Conservation (phyloP, 2,888 invertebrate species). For the Pteria penguin region DNA sequence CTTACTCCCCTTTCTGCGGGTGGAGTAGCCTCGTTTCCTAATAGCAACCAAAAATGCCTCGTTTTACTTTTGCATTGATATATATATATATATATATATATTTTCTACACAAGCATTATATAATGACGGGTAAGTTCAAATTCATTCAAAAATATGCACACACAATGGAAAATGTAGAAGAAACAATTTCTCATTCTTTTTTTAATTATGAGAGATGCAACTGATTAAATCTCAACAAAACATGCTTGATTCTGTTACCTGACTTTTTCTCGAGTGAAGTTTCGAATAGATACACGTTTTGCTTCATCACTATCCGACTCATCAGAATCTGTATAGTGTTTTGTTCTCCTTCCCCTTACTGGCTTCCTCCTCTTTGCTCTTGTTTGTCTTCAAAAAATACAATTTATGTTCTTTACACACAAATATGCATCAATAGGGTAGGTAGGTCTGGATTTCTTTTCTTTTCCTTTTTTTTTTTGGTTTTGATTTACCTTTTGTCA, state of each 20-base stretch:
- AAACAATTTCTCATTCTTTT: too few species aligned
- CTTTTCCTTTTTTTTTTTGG: too few species aligned
- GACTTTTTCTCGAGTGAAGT: slow-evolving; percentile 61
- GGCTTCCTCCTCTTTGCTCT: not conserved
- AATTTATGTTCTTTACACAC: not conserved
- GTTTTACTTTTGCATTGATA: not conserved
- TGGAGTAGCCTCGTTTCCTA: slow-evolving; percentile 33
- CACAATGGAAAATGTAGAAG: too few species aligned
- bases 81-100: not conserved
- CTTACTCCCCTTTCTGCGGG: slow-evolving; percentile 61
- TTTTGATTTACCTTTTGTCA: too few species aligned
- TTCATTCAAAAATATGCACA: too few species aligned
- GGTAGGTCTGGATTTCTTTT: too few species aligned
- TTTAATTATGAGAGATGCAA: too few species aligned
- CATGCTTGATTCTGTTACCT: too few species aligned
- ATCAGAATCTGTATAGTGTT: slow-evolving; percentile 53
- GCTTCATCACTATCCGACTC: slow-evolving; percentile 72
- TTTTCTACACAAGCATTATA: not conserved
- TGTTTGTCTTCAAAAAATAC: not conserved
- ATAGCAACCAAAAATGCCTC: slow-evolving; percentile 29
- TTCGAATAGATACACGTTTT: slow-evolving; percentile 54
- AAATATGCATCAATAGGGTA: too few species aligned
- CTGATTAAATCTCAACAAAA: too few species aligned
- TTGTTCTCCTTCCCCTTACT: not conserved
- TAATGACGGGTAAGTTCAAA: too few species aligned